These are phyloP conservation scores for Acanthoscelides obtectus DNA, from an alignment of 2,888 invertebrate species.

Conservation along the genomic window DNA sequence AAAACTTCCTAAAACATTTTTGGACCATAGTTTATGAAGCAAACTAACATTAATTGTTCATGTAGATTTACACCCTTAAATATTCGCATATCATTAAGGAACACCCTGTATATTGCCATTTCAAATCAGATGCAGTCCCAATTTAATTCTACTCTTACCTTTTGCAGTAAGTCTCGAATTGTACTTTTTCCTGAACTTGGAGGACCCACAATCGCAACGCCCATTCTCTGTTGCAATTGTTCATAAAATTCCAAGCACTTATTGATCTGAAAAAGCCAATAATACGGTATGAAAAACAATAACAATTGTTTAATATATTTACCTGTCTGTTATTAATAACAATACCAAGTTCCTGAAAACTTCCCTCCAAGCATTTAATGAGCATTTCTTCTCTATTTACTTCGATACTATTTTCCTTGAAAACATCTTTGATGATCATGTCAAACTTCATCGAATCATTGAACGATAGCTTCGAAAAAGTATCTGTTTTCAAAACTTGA, in stretches of 20 bases:
- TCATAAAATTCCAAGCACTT: constrained; percentile 92
- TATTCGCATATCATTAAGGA: too few relatives aligned
- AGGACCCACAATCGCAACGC: constrained; percentile 94
- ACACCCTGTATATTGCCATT: too few relatives aligned
- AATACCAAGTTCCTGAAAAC: constrained; percentile 61
- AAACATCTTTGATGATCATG: constrained; percentile 64
- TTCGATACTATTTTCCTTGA: constrained; percentile 65
- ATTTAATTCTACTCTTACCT: constrained; percentile 48
- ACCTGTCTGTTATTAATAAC: constrained; percentile 71
- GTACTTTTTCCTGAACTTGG: constrained; percentile 92
- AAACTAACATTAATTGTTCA: too few relatives aligned
- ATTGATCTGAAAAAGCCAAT: constrained; percentile 56
- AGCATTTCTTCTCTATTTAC: constrained; percentile 54
- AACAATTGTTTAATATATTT: too few relatives aligned
- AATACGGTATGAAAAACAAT: too few relatives aligned
- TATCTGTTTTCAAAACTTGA: constrained; percentile 72
- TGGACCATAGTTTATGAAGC: too few relatives aligned
- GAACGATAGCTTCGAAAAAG: constrained; percentile 77
- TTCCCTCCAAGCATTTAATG: constrained; percentile 58
- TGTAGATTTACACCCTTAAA: too few relatives aligned
- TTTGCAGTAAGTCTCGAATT: constrained; percentile 73
- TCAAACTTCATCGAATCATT: constrained; percentile 76
- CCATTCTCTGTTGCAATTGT: constrained; percentile 92
- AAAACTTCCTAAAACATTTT: too few relatives aligned
- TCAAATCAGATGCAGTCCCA: too few relatives aligned